Evolutionary conservation across 2,888 invertebrate genomes (phyloP).

Genomic region (Nebria brevicollis): DNA sequence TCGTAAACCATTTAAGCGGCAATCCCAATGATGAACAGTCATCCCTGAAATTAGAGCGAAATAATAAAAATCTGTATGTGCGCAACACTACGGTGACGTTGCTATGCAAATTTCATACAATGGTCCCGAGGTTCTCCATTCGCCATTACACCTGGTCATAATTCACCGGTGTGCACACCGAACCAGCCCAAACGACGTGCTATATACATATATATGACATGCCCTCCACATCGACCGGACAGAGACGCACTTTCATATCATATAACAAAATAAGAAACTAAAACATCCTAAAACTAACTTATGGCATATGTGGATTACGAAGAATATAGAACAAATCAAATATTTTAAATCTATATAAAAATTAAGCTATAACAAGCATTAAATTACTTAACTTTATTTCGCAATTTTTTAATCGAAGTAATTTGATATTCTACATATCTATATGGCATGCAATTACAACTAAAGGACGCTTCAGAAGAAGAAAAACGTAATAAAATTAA

Average conservation of each 20-base stretch:
- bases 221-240: background rate
- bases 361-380: no score
- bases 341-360: no score
- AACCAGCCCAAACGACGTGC: background rate
- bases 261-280: background rate
- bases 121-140: background rate
- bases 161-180: constrained; percentile 14
- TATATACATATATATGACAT: background rate
- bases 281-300: background rate
- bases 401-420: no score
- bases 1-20: constrained; percentile 41
- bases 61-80: constrained; percentile 32
- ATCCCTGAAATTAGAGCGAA: constrained; percentile 36
- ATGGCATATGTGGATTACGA: no score
- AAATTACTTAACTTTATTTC: no score
- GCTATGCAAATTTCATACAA: constrained; percentile 30
- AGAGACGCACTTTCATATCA: background rate
- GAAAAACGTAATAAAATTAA: background rate
- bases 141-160: constrained; percentile 31
- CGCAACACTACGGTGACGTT: background rate
- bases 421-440: no score
- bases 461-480: no score
- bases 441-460: no score
- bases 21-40: constrained; percentile 39
- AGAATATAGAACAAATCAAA: no score